Evolutionary conservation across 2,888 invertebrate genomes (phyloP).

Genomic region (Drosophila formosana): DNA sequence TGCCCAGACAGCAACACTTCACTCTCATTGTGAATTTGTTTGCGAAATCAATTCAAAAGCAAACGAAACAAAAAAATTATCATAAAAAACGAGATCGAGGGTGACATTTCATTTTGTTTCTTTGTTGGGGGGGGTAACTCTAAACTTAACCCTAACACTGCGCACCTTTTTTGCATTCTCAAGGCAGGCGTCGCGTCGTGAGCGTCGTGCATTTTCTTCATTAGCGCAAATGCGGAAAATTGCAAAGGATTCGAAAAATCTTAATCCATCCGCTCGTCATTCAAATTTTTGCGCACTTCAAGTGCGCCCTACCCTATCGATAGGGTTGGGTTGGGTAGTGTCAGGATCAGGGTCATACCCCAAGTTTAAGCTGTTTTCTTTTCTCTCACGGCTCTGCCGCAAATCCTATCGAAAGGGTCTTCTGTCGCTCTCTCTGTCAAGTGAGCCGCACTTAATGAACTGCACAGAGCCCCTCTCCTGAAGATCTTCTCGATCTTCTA

Average conservation of each 20-base stretch:
- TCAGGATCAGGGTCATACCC: not conserved
- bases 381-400: constrained; percentile 64
- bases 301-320: constrained; percentile 4
- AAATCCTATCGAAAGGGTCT: constrained; percentile 54
- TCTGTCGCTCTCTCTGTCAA: constrained; percentile 58
- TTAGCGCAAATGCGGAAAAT: constrained; percentile 77
- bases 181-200: constrained; percentile 25
- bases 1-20: constrained; percentile 5
- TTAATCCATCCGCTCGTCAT: constrained; percentile 57
- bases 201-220: constrained; percentile 37
- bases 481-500: constrained; percentile 2
- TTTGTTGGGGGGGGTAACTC: not conserved
- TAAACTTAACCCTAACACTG: constrained; percentile 3
- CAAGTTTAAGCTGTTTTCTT: constrained; percentile 56
- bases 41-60: constrained; percentile 63
- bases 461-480: not conserved
- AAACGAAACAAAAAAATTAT: not conserved
- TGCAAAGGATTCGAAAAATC: constrained; percentile 67
- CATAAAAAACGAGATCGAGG: constrained; percentile 1
- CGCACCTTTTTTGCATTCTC: constrained; percentile 5
- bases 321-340: constrained; percentile 1
- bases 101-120: not conserved
- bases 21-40: constrained; percentile 44
- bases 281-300: constrained; percentile 73
- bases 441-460: constrained; percentile 79